Conservation (phyloP, 2,113 vertebrate genomes). For the Charadrius vociferus region DNA sequence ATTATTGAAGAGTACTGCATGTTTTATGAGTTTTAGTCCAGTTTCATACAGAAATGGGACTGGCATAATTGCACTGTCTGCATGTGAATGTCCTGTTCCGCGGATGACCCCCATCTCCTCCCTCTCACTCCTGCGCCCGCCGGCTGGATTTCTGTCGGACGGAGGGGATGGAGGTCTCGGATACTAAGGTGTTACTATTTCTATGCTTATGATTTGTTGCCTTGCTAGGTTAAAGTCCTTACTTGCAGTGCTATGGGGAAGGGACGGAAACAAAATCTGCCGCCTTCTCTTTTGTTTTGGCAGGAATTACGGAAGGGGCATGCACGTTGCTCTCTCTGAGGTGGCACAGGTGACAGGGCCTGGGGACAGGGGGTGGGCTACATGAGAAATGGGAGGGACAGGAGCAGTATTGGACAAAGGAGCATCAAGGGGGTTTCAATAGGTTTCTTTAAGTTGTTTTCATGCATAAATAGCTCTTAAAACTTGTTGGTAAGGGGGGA, state of each 20-base stretch:
- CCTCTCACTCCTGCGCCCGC: background rate
- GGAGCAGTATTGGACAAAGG: background rate
- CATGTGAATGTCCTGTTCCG: background rate
- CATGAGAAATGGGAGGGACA: accelerated
- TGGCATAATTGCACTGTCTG: background rate
- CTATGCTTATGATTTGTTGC: accelerated
- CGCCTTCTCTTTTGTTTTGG: background rate
- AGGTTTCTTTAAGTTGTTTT: background rate
- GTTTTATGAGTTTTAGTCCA: constrained; percentile 5
- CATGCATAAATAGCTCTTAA: background rate
- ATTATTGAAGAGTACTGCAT: background rate
- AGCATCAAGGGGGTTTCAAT: background rate
- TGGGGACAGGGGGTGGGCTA: background rate
- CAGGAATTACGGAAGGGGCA: accelerated
- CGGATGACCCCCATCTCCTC: background rate
- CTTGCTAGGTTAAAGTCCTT: background rate
- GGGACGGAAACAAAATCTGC: background rate
- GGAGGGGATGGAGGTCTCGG: accelerated
- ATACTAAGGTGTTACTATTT: background rate
- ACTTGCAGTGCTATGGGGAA: accelerated
- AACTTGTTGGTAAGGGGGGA: background rate
- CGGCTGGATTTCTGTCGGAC: background rate
- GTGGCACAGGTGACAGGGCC: accelerated
- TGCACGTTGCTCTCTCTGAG: accelerated
- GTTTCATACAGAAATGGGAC: background rate